Evolutionary conservation across 2,113 vertebrate species (phyloP).

Genomic region (Crypturellus undulatus): DNA sequence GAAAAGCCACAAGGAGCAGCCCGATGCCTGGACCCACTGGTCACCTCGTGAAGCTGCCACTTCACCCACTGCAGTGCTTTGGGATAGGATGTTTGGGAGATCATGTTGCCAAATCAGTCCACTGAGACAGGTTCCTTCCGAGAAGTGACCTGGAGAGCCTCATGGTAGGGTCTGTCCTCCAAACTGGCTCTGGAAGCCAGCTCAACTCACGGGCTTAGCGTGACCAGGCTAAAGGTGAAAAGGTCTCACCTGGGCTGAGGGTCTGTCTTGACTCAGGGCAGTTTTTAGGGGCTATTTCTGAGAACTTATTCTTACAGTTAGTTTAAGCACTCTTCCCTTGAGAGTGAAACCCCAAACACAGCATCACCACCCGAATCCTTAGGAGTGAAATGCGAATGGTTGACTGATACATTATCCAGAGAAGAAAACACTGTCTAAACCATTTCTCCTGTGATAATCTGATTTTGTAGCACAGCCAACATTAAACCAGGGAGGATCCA

Average conservation of each 20-base stretch:
- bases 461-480: conserved; percentile 12
- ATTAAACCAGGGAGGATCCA: neutral
- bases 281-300: neutral
- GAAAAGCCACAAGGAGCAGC: neutral
- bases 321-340: neutral
- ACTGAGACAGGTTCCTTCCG: neutral
- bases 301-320: neutral
- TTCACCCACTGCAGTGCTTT: neutral
- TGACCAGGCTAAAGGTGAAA: neutral
- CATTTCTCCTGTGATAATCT: conserved; percentile 36
- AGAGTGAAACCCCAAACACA: neutral
- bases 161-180: neutral
- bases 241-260: neutral
- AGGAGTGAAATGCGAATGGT: neutral
- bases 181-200: rapidly evolving
- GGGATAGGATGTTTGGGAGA: neutral
- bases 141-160: neutral
- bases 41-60: neutral
- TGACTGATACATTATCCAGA: conserved; percentile 20
- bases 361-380: neutral
- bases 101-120: neutral
- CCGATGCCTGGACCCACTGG: neutral
- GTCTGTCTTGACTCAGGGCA: neutral
- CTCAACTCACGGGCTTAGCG: rapidly evolving
- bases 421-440: conserved; percentile 9